Conservation (phyloP, 2,113 vertebrate species). For the Mungos mungo region DNA sequence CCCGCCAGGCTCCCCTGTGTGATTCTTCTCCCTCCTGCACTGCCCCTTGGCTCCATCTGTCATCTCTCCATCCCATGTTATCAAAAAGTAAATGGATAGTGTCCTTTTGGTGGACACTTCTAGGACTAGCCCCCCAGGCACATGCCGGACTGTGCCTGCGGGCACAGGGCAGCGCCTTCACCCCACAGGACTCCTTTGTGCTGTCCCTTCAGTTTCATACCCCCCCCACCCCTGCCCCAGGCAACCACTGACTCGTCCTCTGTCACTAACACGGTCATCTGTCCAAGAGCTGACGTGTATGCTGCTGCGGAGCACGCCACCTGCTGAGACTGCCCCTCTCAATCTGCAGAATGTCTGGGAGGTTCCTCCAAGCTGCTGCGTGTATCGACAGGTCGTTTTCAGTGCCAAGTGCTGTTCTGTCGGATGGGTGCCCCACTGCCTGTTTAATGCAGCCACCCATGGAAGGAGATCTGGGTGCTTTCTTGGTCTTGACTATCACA, state of each 20-base stretch:
- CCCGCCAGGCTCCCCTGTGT: not conserved
- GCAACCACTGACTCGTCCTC: not conserved
- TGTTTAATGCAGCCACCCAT: not conserved
- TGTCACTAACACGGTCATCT: not conserved
- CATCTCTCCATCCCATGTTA: not conserved
- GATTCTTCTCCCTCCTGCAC: not conserved
- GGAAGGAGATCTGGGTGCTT: not conserved
- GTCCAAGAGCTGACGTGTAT: not conserved
- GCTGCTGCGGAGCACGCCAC: not conserved
- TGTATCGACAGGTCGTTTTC: not conserved
- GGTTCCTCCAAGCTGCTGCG: rapidly evolving
- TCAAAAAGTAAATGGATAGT: not conserved
- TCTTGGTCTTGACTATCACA: not conserved
- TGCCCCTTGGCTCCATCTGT: not conserved
- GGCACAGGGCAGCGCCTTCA: not conserved
- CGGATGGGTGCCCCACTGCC: not conserved
- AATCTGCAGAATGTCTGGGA: not conserved
- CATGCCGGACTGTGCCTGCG: not conserved
- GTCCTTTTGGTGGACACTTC: not conserved
- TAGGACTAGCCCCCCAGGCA: not conserved
- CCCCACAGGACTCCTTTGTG: not conserved
- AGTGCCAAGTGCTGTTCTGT: not conserved
- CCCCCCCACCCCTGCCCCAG: not conserved
- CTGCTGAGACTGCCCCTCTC: not conserved
- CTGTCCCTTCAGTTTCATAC: not conserved